These are phyloP conservation scores for Tetramorium parvispinum DNA, from an alignment of 1,140 invertebrate genomes.

Conservation along the genomic window DNA sequence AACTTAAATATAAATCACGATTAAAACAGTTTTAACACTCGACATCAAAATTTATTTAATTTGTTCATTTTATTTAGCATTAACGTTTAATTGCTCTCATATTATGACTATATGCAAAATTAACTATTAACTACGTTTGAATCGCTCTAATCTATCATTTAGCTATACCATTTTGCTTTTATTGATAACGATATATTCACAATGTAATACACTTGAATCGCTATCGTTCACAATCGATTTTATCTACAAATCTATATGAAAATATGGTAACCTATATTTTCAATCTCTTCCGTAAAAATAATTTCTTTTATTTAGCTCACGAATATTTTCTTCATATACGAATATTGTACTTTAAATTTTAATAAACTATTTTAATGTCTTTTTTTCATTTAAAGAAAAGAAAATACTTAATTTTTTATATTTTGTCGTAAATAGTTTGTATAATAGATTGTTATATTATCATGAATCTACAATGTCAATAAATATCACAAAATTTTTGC, in stretches of 20 bases:
- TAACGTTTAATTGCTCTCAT: neutral
- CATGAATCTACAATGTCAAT: neutral
- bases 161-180: slow-evolving; percentile 12
- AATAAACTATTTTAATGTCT: neutral
- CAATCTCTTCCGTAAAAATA: neutral
- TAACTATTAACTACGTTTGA: slow-evolving; percentile 29
- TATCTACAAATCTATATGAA: neutral
- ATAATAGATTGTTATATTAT: neutral
- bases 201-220: neutral
- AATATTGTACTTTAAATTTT: too few species aligned
- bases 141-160: slow-evolving; percentile 38
- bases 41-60: neutral
- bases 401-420: neutral
- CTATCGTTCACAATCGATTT: neutral
- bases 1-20: neutral
- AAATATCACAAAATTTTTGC: slow-evolving; percentile 10
- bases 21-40: neutral
- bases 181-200: slow-evolving; percentile 14
- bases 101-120: neutral
- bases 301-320: neutral
- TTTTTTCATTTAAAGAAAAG: neutral
- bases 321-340: neutral
- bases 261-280: neutral
- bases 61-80: neutral
- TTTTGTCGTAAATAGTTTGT: neutral